These are phyloP conservation scores for Octonoba sinensis DNA, from an alignment of 2,888 invertebrate genomes.

Conservation along the genomic window DNA sequence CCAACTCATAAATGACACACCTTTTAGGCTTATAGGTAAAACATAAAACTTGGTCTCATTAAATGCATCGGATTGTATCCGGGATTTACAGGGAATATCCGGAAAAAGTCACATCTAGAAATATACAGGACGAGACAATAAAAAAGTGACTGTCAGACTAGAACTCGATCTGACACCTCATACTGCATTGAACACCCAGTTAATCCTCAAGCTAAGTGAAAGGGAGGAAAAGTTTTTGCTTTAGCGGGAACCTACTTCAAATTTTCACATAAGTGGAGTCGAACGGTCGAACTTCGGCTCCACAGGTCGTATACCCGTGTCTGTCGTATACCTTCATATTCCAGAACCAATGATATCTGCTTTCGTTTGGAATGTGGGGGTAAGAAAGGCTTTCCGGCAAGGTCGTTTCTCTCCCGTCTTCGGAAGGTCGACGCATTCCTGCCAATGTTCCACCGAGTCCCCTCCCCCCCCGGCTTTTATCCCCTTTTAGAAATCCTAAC, in stretches of 20 bases:
- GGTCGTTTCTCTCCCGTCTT: conserved; percentile 40
- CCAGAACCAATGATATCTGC: too few species aligned
- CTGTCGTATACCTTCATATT: neutral
- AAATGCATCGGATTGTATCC: too few species aligned
- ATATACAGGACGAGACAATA: neutral
- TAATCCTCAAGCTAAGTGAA: neutral
- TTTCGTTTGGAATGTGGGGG: too few species aligned
- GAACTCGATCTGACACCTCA: neutral
- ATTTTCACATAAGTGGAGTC: neutral
- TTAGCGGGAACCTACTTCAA: neutral
- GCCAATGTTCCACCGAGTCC: neutral
- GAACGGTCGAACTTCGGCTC: too few species aligned
- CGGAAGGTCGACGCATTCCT: conserved; percentile 51
- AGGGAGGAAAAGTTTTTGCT: neutral
- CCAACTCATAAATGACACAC: neutral
- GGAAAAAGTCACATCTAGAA: neutral
- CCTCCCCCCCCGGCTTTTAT: neutral
- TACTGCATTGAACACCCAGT: neutral
- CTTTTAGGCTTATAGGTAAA: neutral
- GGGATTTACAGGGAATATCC: neutral
- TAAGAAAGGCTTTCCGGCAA: conserved; percentile 48
- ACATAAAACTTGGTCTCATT: too few species aligned
- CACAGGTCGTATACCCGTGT: too few species aligned
- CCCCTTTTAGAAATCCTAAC: conserved; percentile 37
- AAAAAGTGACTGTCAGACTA: neutral